Conservation (phyloP, 23 tunicate species). For the Ciona savignyi region DNA sequence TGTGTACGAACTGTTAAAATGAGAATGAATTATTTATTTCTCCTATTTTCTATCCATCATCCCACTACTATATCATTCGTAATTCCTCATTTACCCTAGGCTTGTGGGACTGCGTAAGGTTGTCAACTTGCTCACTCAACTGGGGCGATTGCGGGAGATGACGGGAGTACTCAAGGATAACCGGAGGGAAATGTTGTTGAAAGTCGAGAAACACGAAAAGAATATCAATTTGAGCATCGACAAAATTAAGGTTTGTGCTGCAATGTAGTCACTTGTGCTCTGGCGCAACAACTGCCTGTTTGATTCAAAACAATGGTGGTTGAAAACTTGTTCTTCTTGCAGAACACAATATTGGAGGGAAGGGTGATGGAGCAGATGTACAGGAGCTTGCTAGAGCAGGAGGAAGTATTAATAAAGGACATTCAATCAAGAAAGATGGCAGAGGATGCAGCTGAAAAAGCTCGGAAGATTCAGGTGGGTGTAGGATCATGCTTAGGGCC, state of each 20-base stretch:
- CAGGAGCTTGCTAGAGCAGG: constrained; percentile 37
- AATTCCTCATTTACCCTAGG: no score
- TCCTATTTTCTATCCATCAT: no score
- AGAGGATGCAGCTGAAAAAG: constrained; percentile 76
- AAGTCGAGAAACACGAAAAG: constrained; percentile 50
- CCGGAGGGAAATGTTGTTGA: constrained; percentile 45
- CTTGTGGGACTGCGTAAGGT: constrained; percentile 49
- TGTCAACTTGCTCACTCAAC: constrained; percentile 37
- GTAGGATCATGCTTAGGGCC: neutral
- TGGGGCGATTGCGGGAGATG: constrained; percentile 64
- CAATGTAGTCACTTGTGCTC: no score
- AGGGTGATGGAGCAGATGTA: constrained; percentile 39
- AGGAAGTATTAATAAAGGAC: constrained; percentile 50
- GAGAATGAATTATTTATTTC: no score
- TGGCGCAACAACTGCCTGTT: no score
- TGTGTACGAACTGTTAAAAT: no score
- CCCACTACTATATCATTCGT: no score
- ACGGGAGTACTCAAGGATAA: constrained; percentile 54
- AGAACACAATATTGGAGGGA: constrained; percentile 19
- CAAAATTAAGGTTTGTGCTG: constrained; percentile 81
- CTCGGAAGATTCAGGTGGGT: constrained; percentile 46
- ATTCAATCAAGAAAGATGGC: constrained; percentile 50
- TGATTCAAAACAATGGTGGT: no score
- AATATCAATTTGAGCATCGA: constrained; percentile 29
- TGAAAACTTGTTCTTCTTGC: constrained; percentile 11